Percentiles rank a stretch among this genome's conserved stretches.
phyloP scores from a whole-genome alignment of 2,888 invertebrate species.

The Emesis russula region DNA sequence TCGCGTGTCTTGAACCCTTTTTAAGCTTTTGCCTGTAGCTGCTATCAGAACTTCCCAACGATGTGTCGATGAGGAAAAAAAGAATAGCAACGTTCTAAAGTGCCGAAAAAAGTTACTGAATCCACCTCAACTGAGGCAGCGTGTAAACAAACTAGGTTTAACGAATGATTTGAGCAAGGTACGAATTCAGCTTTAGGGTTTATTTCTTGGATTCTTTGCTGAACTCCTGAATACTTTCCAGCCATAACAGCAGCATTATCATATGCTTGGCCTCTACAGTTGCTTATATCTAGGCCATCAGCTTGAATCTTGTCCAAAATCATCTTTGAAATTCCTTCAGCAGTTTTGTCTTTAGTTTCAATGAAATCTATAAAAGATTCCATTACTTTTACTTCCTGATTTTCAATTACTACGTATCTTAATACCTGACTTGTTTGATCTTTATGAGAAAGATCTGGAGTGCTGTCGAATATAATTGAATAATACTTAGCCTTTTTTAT shows the following conservation, averaged over 20 bases:
- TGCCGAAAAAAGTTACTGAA: slow-evolving; percentile 64
- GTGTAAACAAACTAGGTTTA: neutral
- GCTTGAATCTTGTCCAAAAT: neutral
- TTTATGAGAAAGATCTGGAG: slow-evolving; percentile 3
- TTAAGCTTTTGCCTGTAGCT: slow-evolving; percentile 79
- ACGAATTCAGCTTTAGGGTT: slow-evolving; percentile 66
- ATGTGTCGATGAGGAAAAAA: slow-evolving; percentile 73
- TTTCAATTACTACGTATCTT: neutral
- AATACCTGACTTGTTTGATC: neutral
- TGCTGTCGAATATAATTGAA: slow-evolving; percentile 3
- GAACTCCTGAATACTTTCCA: slow-evolving; percentile 59
- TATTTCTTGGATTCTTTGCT: slow-evolving; percentile 73
- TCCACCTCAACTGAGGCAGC: slow-evolving; percentile 35
- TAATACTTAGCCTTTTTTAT: neutral
- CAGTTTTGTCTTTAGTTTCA: neutral
- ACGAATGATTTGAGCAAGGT: slow-evolving; percentile 24
- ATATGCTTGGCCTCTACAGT: slow-evolving; percentile 86
- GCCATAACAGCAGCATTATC: slow-evolving; percentile 65
- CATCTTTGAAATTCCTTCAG: neutral
- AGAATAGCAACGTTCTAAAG: slow-evolving; percentile 66
- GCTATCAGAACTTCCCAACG: slow-evolving; percentile 75
- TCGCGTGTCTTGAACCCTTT: slow-evolving; percentile 29
- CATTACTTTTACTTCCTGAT: neutral
- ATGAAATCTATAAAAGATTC: slow-evolving; percentile 6
- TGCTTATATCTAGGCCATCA: slow-evolving; percentile 43